These are phyloP conservation scores for Brachionus rotundiformis DNA, from an alignment of 1,140 invertebrate genomes.

Conservation along the genomic window DNA sequence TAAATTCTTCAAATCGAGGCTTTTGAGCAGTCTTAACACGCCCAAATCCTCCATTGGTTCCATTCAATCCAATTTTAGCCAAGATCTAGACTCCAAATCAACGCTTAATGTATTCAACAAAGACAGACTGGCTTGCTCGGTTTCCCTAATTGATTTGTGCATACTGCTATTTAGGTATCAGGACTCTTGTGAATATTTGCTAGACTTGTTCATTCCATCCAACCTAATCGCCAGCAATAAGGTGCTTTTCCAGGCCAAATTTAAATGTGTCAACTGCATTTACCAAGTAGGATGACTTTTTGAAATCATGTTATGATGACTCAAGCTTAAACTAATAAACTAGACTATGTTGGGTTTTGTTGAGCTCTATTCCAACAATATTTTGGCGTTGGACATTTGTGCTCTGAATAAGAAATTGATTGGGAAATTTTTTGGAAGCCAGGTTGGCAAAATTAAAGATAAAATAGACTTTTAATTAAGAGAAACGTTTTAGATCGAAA, in stretches of 20 bases:
- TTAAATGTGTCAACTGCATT: not conserved
- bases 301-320: not conserved
- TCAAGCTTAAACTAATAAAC: not conserved
- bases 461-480: too few species aligned
- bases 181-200: not conserved
- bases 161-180: not conserved
- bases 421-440: slow-evolving; percentile 29
- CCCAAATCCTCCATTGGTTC: not conserved
- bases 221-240: not conserved
- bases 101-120: not conserved
- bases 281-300: not conserved
- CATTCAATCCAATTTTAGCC: not conserved
- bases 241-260: not conserved
- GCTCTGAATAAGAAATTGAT: not conserved
- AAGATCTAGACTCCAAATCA: not conserved
- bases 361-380: slow-evolving; percentile 34
- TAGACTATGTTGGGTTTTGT: slow-evolving; percentile 6
- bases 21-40: not conserved
- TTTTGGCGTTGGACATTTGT: not conserved
- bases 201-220: slow-evolving; percentile 17
- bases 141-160: not conserved
- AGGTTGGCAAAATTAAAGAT: too few species aligned
- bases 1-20: not conserved
- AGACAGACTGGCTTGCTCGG: not conserved
- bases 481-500: not conserved